Base-by-base conservation (phyloP, 2,888 invertebrate species). In the Sesia apiformis region DNA sequence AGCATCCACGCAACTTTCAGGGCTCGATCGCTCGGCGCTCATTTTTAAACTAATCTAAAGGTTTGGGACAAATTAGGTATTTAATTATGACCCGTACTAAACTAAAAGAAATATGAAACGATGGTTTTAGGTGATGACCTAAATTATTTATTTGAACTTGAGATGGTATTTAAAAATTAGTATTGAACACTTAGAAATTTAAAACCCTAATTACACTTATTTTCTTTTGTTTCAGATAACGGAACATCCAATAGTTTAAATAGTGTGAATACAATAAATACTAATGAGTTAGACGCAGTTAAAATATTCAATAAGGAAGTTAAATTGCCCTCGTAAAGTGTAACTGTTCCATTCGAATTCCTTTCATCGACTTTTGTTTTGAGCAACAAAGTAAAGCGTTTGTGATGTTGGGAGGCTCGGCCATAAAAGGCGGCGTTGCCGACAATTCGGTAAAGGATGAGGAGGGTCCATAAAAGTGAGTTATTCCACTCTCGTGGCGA, bases 331-430 rank as follows among this genome's bases (percentile, higher is more conserved):
- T 50, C 8, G 4, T 2, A 50, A 68, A 75, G 67, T 64, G 64
- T 50, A 38, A 8, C 38, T 50, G 39, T 66, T 62, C 58, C 64
- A 62, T 68, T 66, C 67, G 64, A 61, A 63, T 73, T 67, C 69
- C 69, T 39, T 5, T 38, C 67, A 75, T 62, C 60, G 43, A 23
- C 40, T 56, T 53, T 51, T 40, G 52, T 51, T 52, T 52, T 39
- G 46, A 52, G 53, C 38, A 40, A 53, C 56, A 55, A 55, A 55
- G 55, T 55, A 52, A n/a, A 5, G 49, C 55, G 43, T 52, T 59
- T 85, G 83, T 86, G 80, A 87, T 87, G 87, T 82, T 80, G 77
- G 74, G 69, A 67, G 74, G 67, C 66, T 66, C 65, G 66, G 70
- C 67, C 67, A 67, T 72, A 73, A 76, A 77, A 65, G 74, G 73